Evolutionary conservation across 1,140 invertebrate genomes (phyloP).

Genomic region (Drosophila fuyamai): DNA sequence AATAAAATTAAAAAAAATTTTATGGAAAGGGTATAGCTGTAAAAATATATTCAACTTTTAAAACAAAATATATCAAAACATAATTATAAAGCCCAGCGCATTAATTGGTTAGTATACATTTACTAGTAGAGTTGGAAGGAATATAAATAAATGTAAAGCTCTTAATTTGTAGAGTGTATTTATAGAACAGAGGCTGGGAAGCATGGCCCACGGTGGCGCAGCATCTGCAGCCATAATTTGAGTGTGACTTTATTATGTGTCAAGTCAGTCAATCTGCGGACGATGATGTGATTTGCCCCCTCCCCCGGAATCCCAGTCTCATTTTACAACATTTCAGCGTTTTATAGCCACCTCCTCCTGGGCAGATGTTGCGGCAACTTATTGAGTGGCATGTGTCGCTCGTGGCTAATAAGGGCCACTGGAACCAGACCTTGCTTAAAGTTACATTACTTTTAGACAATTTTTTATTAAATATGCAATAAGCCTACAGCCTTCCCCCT

Average conservation of each 20-base stretch:
- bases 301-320: background rate
- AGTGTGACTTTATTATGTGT: constrained; percentile 81
- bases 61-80: too few species aligned
- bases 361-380: constrained; percentile 55
- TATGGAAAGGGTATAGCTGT: too few species aligned
- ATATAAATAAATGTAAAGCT: too few species aligned
- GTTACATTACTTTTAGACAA: constrained; percentile 8
- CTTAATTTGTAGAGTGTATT: constrained; percentile 7
- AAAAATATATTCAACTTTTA: too few species aligned
- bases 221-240: constrained; percentile 79
- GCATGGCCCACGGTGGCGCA: constrained; percentile 26
- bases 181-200: background rate
- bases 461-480: constrained; percentile 65
- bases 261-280: constrained; percentile 78
- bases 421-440: constrained; percentile 32
- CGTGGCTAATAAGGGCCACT: constrained; percentile 48
- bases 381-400: constrained; percentile 72
- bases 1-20: too few species aligned
- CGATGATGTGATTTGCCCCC: constrained; percentile 61
- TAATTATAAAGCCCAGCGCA: too few species aligned
- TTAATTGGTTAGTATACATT: too few species aligned
- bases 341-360: constrained; percentile 29
- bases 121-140: too few species aligned
- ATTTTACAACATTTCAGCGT: constrained; percentile 38
- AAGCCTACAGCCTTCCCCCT: constrained; percentile 2